Evolutionary conservation across 1,140 invertebrate genomes (phyloP), one percentile per base, ranked within the genome.

Genomic region (Chelonus insularis): DNA sequence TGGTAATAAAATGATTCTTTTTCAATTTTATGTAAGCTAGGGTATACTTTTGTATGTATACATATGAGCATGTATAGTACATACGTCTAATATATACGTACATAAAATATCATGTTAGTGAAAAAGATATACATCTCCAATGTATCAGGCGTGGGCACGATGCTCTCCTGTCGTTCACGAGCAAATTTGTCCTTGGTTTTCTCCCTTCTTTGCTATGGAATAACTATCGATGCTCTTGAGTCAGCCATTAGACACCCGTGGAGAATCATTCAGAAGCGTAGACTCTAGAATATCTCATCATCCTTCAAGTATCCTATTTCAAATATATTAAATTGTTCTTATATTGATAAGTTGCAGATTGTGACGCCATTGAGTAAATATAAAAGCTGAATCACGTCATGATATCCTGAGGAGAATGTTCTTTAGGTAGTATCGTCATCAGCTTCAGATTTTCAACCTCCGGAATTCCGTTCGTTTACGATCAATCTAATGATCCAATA

Each of bases 181-280:
- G 39, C 21, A 14, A 39, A 56, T 56, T 56, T 56, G 54, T 56
- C 54, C 54, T 56, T 56, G 52, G 52, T n/a, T 39, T n/a, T 11
- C 20, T 41, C 11, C 5, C 20, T 21, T 39, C 16, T n/a, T 21
- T 9, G 25, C 6, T 11, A 12, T 41, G 12, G 16, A 41, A 21
- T 29, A 43, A 9, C 20, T n/a, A 23, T 56, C 37, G 39, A 56
- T 29, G 18, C 11, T 25, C 12, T 39, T 8, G n/a, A 12, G 12
- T 25, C 8, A 12, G 23, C 21, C 21, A 43, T 43, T 45, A 56
- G 37, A 43, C 39, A 43, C 54, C 23, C 37, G 37, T 20, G 11
- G 23, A 43, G 54, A 51, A 34, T 56, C 14, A 14, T 52, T 23
- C 39, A 43, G 1, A 20, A 39, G 32, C 34, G 34, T 56, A 43